A percentile compares a stretch with the other conserved stretches of the same genome.
Conservation (phyloP, 64 coral and sea anemone genomes). For the Montipora foliosa region DNA sequence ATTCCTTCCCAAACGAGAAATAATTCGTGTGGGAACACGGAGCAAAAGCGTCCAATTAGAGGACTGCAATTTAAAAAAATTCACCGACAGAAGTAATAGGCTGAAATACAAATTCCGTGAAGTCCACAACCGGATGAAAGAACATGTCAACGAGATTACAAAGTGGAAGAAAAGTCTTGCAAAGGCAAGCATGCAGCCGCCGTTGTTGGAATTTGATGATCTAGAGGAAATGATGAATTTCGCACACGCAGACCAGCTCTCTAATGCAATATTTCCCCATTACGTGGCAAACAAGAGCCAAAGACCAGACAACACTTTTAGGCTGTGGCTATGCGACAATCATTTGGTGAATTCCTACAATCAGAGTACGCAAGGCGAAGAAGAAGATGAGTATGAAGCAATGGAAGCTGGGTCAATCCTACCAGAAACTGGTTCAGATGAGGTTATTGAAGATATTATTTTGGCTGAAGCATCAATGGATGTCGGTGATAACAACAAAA, state of each 20-base stretch:
- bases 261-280: neutral
- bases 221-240: neutral
- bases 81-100: no score
- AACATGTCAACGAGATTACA: neutral
- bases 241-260: neutral
- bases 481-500: neutral
- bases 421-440: neutral
- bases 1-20: constrained; percentile 20
- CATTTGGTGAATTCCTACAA: neutral
- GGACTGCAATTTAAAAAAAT: neutral
- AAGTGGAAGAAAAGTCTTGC: neutral
- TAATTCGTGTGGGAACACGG: constrained; percentile 53
- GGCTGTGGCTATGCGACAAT: neutral
- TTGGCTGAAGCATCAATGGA: neutral
- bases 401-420: neutral
- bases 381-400: no score
- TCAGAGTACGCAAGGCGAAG: neutral
- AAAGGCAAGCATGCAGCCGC: neutral
- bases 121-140: no score
- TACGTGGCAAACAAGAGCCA: neutral
- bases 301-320: neutral
- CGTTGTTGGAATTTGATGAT: neutral
- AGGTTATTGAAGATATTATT: no score
- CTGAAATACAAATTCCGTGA: no score
- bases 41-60: constrained; percentile 22